Conservation (phyloP, 2,888 invertebrate genomes). For the Ectemnius cavifrons region DNA sequence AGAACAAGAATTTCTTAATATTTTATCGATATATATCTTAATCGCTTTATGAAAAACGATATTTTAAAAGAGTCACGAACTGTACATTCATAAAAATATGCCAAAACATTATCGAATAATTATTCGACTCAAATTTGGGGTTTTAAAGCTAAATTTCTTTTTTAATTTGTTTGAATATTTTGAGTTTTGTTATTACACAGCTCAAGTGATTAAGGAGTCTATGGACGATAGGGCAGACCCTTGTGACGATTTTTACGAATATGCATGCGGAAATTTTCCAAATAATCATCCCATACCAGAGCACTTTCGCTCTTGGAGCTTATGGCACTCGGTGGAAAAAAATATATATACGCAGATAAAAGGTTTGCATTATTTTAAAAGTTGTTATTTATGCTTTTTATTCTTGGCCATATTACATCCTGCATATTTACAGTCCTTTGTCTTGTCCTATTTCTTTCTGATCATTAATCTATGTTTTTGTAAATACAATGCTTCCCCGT, state of each 20-base stretch:
- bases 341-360: slow-evolving; percentile 19
- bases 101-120: too few species aligned
- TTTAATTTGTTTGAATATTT: too few species aligned
- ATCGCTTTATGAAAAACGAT: too few species aligned
- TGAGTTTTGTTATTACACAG: slow-evolving; percentile 15
- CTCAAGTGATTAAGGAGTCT: slow-evolving; percentile 22
- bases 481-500: too few species aligned
- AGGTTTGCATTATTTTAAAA: slow-evolving; percentile 21
- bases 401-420: background rate
- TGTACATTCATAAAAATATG: too few species aligned
- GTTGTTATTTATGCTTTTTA: background rate
- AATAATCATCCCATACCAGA: slow-evolving; percentile 52
- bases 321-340: background rate
- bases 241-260: slow-evolving; percentile 64
- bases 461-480: background rate
- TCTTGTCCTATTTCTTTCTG: background rate
- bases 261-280: slow-evolving; percentile 58
- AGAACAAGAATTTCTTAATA: too few species aligned
- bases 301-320: slow-evolving; percentile 44
- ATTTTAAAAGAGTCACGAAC: too few species aligned
- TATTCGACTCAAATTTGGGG: too few species aligned
- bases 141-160: too few species aligned
- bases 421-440: background rate
- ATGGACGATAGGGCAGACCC: slow-evolving; percentile 60
- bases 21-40: too few species aligned